A percentile compares a stretch with the other conserved stretches of the same genome.
phyloP scores from a whole-genome alignment of 2,888 invertebrate species.

The Meteorus colon region DNA sequence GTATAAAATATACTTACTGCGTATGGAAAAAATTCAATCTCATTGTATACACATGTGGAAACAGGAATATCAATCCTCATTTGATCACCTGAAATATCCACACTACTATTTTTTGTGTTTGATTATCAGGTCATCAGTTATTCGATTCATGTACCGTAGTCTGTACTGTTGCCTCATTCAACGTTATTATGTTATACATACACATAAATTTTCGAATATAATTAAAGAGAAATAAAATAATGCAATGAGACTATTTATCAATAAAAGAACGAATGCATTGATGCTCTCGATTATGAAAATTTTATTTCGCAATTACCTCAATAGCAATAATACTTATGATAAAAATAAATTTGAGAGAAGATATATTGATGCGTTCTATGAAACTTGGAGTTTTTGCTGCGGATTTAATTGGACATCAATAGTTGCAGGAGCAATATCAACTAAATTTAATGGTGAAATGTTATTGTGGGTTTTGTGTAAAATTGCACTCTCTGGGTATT shows the following conservation, averaged over 20 bases:
- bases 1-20: constrained; percentile 35
- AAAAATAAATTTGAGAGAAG: too few species aligned
- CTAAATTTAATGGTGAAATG: constrained; percentile 55
- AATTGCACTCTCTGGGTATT: constrained; percentile 20
- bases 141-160: constrained; percentile 34
- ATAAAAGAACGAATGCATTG: constrained; percentile 7
- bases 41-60: neutral
- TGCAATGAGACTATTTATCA: constrained; percentile 30
- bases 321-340: constrained; percentile 5
- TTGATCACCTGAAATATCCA: neutral
- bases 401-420: constrained; percentile 58
- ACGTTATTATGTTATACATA: constrained; percentile 27
- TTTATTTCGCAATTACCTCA: neutral
- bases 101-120: constrained; percentile 15
- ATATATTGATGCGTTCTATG: too few species aligned
- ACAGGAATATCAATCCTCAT: constrained; percentile 6
- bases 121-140: constrained; percentile 11
- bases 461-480: constrained; percentile 12
- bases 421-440: constrained; percentile 57
- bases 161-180: constrained; percentile 34
- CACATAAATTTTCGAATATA: neutral
- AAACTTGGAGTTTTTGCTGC: constrained; percentile 49
- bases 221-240: neutral
- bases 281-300: neutral
- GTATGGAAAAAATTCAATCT: constrained; percentile 31